Percentiles rank a stretch among this genome's conserved stretches.
Evolutionary conservation across 2,113 vertebrate genomes (phyloP).

Genomic region (Entomyzon cyanotis): DNA sequence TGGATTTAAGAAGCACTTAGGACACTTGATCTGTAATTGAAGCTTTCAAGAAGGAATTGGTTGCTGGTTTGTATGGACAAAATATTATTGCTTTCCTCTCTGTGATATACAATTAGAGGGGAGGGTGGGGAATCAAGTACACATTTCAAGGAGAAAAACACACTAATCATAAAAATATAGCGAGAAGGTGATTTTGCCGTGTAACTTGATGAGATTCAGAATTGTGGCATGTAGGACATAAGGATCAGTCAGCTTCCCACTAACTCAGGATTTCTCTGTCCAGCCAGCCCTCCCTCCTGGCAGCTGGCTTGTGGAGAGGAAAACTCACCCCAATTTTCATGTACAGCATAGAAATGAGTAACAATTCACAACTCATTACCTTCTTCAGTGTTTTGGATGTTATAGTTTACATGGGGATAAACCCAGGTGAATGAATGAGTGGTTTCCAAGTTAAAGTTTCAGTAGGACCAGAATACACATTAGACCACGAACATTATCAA

Average conservation of each 20-base stretch:
- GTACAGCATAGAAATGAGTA: not conserved
- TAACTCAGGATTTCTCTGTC: not conserved
- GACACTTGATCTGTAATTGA: not conserved
- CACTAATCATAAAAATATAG: not conserved
- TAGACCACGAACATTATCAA: not conserved
- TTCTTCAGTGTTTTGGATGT: not conserved
- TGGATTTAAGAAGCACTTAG: slow-evolving; percentile 8
- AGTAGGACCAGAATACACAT: not conserved
- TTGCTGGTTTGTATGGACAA: not conserved
- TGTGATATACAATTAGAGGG: not conserved
- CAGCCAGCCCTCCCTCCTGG: not conserved
- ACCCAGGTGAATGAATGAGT: not conserved
- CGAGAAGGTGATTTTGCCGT: not conserved
- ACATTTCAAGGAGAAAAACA: not conserved
- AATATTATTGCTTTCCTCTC: not conserved
- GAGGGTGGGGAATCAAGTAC: not conserved
- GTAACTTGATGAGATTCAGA: not conserved
- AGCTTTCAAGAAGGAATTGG: slow-evolving; percentile 3
- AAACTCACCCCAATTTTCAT: not conserved
- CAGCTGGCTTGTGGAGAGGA: not conserved
- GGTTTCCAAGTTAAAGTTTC: not conserved
- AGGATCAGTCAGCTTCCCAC: not conserved
- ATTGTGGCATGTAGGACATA: not conserved
- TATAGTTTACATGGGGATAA: not conserved
- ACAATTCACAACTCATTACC: not conserved